These are phyloP conservation scores for Mellivora capensis DNA, from an alignment of 2,113 vertebrate species.

Conservation along the genomic window DNA sequence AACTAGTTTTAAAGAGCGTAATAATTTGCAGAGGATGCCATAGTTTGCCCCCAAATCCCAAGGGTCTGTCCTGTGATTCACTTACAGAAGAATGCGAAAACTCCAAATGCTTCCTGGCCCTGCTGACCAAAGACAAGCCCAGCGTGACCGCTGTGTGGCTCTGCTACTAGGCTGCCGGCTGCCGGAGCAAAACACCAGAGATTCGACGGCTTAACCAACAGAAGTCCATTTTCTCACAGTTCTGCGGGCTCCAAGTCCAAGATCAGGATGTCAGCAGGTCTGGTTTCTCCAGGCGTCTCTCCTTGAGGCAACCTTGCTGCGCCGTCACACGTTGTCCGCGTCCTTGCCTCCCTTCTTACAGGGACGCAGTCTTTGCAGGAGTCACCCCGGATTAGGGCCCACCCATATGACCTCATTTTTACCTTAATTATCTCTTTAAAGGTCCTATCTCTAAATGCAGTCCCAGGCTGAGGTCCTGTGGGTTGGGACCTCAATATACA, in stretches of 20 bases:
- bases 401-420: neutral
- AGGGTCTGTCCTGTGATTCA: neutral
- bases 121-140: neutral
- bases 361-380: neutral
- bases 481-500: neutral
- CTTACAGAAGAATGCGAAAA: neutral
- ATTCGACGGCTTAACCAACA: too few species aligned
- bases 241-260: neutral
- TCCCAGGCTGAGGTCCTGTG: neutral
- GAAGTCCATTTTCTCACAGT: neutral
- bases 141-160: neutral
- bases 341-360: neutral
- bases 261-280: neutral
- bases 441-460: neutral
- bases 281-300: neutral
- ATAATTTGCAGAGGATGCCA: neutral
- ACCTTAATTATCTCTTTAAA: neutral
- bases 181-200: neutral
- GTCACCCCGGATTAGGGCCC: neutral
- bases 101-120: neutral
- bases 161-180: rapidly evolving
- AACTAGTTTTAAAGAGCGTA: neutral
- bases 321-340: neutral
- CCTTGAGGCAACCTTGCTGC: neutral
- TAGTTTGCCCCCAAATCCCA: neutral